Evolutionary conservation across 2,797 vertebrate genomes (phyloP), one percentile per base, ranked within the genome.

Genomic region (Phataginus tetradactyla): DNA sequence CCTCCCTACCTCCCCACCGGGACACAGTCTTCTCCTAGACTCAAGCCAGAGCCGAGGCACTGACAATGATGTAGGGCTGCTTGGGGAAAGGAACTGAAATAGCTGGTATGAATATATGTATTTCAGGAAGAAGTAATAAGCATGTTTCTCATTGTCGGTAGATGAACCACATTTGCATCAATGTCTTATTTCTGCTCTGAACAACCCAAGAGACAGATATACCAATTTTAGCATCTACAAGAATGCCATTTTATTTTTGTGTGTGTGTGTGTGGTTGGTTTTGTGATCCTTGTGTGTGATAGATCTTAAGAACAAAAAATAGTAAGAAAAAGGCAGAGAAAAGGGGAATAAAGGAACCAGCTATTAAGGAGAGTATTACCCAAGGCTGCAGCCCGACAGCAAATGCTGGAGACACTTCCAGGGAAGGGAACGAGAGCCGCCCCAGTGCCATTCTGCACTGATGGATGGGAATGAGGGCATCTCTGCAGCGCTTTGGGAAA

Each of bases 31-130:
- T 97, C 91, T 87, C 96, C 92, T 72, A 97, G 98, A 97, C 96
- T 97, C 94, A 85, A 92, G 95, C 95, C 94, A 59, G 91, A 97
- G 81, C 87, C 53, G 64, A 97, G 97, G 96, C 96, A 93, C 95
- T 97, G 98, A 97, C 72, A 93, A 94, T 97, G 97, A 98, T 98
- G 97, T 91, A 98, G 96, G 98, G 94, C 75, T 93, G 81, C 86
- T 92, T 29, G 59, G 90, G 94, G 81, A 96, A 55, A 94, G 71
- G 95, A 84, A 2, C n/a, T 57, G 42, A 51, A 90, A 89, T 1
- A 95, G 91, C 80, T 91, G 37, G 75, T 57, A 95, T 86, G 95
- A 96, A 96, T 94, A 2, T 69, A 85, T 57, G 83, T 75, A 91
- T 96, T 96, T 95, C 86, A 53, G 94, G 88, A 97, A 59, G 92